Conservation (phyloP, 1,140 invertebrate genomes). For the Oryctes rhinoceros region DNA sequence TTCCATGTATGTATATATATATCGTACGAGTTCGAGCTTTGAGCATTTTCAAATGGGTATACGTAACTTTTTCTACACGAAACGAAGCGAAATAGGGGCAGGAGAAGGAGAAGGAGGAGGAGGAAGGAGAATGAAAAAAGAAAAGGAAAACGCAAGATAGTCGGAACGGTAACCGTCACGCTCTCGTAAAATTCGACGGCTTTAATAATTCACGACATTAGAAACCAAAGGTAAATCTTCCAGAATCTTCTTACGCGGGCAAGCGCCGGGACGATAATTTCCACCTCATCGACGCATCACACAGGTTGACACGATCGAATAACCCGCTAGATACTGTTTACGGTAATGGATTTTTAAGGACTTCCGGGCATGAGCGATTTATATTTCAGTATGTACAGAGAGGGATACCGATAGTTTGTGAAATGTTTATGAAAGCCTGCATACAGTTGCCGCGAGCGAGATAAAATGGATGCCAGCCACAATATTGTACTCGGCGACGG, state of each 20-base stretch:
- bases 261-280: neutral
- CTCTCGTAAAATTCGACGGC: neutral
- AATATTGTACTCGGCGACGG: neutral
- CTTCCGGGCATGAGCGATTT: neutral
- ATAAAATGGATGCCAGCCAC: neutral
- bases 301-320: neutral
- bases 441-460: neutral
- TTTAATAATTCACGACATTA: conserved; percentile 22
- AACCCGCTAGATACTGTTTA: conserved; percentile 13
- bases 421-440: conserved; percentile 14
- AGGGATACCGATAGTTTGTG: neutral
- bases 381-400: neutral
- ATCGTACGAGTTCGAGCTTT: neutral
- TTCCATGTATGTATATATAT: neutral
- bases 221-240: conserved; percentile 18
- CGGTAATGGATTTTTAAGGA: conserved; percentile 21
- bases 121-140: neutral
- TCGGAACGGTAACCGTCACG: neutral
- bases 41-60: neutral
- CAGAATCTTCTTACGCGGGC: neutral
- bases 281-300: conserved; percentile 7
- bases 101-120: neutral
- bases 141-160: neutral
- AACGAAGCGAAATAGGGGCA: neutral
- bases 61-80: neutral